Percentiles rank a stretch among this genome's conserved stretches.
Evolutionary conservation across 2,113 vertebrate genomes (phyloP).

Genomic region (Entomyzon cyanotis): DNA sequence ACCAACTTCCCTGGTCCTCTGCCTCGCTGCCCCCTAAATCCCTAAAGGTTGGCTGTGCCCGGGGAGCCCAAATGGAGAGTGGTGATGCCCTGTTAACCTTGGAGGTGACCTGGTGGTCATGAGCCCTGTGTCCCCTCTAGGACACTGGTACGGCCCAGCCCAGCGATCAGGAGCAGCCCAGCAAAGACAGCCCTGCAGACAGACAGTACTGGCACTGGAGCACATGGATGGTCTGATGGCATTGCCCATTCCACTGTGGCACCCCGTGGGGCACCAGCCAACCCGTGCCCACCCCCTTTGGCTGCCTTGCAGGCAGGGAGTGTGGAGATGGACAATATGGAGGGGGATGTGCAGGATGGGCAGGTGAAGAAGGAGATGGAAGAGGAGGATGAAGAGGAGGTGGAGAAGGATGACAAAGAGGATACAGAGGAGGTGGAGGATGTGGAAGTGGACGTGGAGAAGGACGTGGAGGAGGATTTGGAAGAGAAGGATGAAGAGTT

Average conservation of each 20-base stretch:
- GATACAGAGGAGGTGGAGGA: background rate
- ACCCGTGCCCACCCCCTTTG: fast-evolving
- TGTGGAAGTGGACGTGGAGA: background rate
- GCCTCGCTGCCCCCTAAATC: background rate
- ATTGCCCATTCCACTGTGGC: fast-evolving
- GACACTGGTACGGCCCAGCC: background rate
- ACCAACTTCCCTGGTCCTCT: background rate
- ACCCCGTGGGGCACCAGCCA: background rate
- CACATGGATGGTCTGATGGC: fast-evolving
- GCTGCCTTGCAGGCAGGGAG: background rate
- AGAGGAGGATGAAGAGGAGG: background rate
- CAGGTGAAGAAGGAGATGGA: background rate
- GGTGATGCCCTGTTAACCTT: background rate
- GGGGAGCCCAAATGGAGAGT: background rate
- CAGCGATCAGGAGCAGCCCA: background rate
- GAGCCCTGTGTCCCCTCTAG: background rate
- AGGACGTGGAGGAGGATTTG: background rate
- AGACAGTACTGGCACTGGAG: fast-evolving
- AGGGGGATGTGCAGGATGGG: background rate
- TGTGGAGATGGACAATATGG: background rate
- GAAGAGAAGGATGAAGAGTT: background rate
- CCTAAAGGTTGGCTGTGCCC: background rate
- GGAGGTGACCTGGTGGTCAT: background rate
- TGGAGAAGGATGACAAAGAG: background rate
- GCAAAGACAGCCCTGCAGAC: background rate